Conservation (phyloP, 1,140 invertebrate genomes). For the Acromyrmex echinatior region DNA sequence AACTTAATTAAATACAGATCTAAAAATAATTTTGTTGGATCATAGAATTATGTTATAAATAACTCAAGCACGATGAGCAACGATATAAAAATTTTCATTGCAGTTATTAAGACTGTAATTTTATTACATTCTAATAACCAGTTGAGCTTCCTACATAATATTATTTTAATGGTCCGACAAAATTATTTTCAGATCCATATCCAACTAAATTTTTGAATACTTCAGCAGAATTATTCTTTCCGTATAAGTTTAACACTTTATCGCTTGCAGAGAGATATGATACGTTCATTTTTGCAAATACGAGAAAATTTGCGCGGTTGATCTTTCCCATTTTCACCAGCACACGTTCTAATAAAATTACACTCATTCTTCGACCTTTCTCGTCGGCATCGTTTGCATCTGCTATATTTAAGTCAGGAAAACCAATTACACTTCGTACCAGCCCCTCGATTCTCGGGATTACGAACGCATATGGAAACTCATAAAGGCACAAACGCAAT, state of each 20-base stretch:
- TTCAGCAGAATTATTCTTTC: too few species aligned
- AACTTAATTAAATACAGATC: too few species aligned
- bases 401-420: slow-evolving; percentile 30
- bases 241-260: background rate
- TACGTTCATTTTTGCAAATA: background rate
- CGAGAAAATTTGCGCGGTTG: background rate
- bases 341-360: slow-evolving; percentile 25
- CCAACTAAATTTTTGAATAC: too few species aligned
- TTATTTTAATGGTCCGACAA: too few species aligned
- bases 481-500: slow-evolving; percentile 2
- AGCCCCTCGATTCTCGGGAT: slow-evolving; percentile 11
- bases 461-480: slow-evolving; percentile 4
- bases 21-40: background rate
- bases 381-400: background rate
- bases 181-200: too few species aligned
- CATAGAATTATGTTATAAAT: too few species aligned
- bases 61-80: too few species aligned
- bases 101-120: too few species aligned
- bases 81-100: too few species aligned
- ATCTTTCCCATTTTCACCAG: background rate
- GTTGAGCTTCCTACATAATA: too few species aligned
- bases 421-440: slow-evolving; percentile 41
- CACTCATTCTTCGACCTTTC: background rate
- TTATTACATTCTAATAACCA: too few species aligned
- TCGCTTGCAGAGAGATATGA: background rate